Evolutionary conservation across 2,888 invertebrate species (phyloP), one percentile per base, ranked within the genome.

Genomic region (Pterostichus niger): DNA sequence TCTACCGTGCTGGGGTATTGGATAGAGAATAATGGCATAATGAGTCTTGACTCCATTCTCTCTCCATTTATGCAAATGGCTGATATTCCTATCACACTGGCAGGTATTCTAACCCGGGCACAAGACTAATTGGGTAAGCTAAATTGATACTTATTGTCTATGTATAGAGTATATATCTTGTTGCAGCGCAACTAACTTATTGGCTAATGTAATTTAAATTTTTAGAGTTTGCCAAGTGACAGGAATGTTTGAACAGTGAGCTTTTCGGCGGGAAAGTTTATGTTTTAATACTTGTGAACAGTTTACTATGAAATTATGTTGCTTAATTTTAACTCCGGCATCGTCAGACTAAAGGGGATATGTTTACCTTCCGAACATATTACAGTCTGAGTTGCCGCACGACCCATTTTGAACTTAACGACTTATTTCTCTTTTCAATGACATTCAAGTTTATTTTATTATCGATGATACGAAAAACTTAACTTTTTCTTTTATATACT

Each of bases 11-110:
- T 80, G 80, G 54, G 31, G 13, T 35, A 81, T 81, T 56, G 81
- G 73, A 11, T 71, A 13, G 81, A 73, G 73, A 73, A 81, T 81
- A 71, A 81, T 81, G 73, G 56, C 56, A 31, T 81, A 81, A 81
- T 81, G 73, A 81, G 56, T 81, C 49, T 46, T 80, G 80, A 80
- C 80, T 68, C 64, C 80, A 31, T 80, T 80, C 80, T 68, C 80
- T 80, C 71, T 80, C 68, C 68, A 68, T 64, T 80, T 80, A 80
- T 80, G 80, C 52, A 80, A 80, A 80, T 80, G 49, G 64, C 11
- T 64, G 64, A 64, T 64, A 64, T 64, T 64, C 64, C 61, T 61
- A 61, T 61, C 59, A 44, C 46, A 61, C 49, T 9, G 61, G 24
- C 64, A 61, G 78, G 78, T 79, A 79, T 24, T 13, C 17, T 17